Evolutionary conservation across 2,888 invertebrate genomes (phyloP).

Genomic region (Pecten maximus): DNA sequence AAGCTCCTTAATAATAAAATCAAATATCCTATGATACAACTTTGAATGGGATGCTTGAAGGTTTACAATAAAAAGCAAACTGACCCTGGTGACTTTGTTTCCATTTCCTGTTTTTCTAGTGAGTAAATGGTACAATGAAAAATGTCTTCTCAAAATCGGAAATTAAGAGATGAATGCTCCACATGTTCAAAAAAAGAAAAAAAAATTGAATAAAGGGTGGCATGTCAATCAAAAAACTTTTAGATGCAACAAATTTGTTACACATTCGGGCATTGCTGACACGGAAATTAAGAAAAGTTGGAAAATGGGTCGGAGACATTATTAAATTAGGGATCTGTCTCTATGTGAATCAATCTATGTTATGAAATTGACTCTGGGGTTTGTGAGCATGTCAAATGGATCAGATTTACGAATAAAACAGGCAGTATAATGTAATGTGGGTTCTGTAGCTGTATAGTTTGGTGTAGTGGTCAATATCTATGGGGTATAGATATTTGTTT

Average conservation of each 20-base stretch:
- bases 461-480: neutral
- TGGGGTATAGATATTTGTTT: too few species aligned
- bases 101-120: neutral
- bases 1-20: neutral
- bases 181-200: neutral
- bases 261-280: neutral
- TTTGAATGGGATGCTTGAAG: neutral
- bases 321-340: neutral
- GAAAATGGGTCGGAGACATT: neutral
- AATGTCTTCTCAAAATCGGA: neutral
- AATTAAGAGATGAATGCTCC: neutral
- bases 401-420: neutral
- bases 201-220: neutral
- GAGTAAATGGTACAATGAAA: neutral
- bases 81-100: neutral
- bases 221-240: constrained; percentile 2
- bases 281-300: neutral
- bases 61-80: neutral
- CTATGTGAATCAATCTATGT: neutral
- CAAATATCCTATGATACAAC: neutral
- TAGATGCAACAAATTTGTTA: neutral
- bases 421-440: neutral
- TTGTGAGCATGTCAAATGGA: neutral
- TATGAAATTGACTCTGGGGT: neutral
- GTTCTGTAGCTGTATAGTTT: neutral